These are phyloP conservation scores for Sebastes matsubarae DNA, from an alignment of 2,797 vertebrate species.

Conservation along the genomic window DNA sequence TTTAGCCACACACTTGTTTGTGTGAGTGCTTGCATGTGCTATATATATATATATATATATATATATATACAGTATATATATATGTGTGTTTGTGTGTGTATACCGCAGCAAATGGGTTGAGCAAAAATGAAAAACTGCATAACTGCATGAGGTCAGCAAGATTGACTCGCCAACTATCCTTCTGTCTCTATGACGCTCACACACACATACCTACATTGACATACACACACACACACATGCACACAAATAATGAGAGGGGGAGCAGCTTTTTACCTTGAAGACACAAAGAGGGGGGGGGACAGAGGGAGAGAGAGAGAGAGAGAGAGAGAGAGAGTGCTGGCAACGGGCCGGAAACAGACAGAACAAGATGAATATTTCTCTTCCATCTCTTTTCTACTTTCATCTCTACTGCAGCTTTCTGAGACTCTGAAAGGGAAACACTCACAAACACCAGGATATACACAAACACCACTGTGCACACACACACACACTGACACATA, in stretches of 20 bases:
- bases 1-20: background rate
- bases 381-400: constrained; percentile 56
- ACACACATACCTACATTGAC: background rate
- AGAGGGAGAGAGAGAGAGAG: background rate
- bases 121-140: constrained; percentile 12
- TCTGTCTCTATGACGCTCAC: constrained; percentile 4
- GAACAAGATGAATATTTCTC: constrained; percentile 64
- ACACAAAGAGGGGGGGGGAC: constrained; percentile 20
- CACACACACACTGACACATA: background rate
- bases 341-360: constrained; percentile 32
- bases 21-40: background rate
- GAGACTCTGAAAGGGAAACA: constrained; percentile 25
- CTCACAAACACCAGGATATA: constrained; percentile 14
- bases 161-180: constrained; percentile 22
- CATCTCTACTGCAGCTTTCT: constrained; percentile 47
- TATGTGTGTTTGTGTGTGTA: background rate
- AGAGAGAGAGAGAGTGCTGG: constrained; percentile 1
- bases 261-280: constrained; percentile 64
- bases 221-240: constrained; percentile 8
- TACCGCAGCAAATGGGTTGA: constrained; percentile 41
- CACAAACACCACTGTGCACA: background rate
- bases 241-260: constrained; percentile 38
- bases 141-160: constrained; percentile 50
- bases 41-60: background rate
- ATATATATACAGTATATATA: background rate